Percentiles rank a stretch among this genome's conserved stretches.
These are phyloP conservation scores for Riparia riparia DNA, from an alignment of 2,113 vertebrate genomes.

Conservation along the genomic window DNA sequence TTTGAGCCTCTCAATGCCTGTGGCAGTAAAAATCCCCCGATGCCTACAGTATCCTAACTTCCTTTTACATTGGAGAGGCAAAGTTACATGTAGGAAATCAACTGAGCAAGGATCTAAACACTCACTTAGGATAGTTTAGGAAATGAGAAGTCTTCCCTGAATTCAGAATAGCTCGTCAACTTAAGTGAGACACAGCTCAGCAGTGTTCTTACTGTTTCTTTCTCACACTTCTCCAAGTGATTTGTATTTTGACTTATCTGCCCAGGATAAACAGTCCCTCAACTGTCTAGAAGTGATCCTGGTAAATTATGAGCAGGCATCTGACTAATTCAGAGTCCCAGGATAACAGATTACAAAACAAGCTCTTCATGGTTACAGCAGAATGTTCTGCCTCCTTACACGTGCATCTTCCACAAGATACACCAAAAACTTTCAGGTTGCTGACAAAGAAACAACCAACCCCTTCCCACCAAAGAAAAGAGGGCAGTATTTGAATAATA, in stretches of 20 bases:
- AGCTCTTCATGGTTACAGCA: background rate
- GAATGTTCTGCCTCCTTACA: background rate
- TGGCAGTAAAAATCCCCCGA: background rate
- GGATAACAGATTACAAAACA: background rate
- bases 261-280: background rate
- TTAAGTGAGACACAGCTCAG: background rate
- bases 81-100: background rate
- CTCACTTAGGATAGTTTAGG: background rate
- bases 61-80: background rate
- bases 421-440: background rate
- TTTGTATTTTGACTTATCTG: background rate
- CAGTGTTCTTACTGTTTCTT: background rate
- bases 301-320: background rate
- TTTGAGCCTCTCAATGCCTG: background rate
- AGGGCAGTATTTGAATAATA: background rate
- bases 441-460: background rate
- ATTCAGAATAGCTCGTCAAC: background rate
- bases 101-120: background rate
- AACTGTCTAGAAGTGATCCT: background rate
- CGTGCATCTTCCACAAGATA: background rate
- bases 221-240: background rate
- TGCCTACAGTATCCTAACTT: background rate
- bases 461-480: background rate
- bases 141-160: background rate
- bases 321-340: background rate